Percentiles rank a stretch among this genome's conserved stretches.
phyloP scores from a whole-genome alignment of 2,113 vertebrate species.

The Agelaius phoeniceus region DNA sequence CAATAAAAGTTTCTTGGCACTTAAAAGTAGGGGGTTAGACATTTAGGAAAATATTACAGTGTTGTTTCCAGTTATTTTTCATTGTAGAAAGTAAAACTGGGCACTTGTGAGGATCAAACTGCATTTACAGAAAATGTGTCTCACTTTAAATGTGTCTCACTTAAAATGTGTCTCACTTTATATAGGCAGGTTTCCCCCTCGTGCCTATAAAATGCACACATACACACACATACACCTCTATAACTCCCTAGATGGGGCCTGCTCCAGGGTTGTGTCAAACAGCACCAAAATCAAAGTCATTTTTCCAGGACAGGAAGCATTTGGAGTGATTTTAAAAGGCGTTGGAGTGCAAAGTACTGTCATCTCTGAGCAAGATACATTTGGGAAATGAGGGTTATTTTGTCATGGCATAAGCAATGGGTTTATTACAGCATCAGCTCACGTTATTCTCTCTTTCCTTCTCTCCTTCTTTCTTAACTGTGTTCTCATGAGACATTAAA shows the following conservation, averaged over 20 bases:
- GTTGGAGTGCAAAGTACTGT: background rate
- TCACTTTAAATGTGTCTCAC: background rate
- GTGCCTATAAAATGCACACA: background rate
- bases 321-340: background rate
- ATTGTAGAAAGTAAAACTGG: background rate
- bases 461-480: background rate
- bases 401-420: background rate
- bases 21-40: constrained; percentile 20
- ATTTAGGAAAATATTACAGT: background rate
- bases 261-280: background rate
- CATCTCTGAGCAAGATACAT: background rate
- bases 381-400: constrained; percentile 9
- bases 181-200: background rate
- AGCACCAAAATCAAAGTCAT: background rate
- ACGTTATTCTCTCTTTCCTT: background rate
- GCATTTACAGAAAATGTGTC: background rate
- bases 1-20: constrained; percentile 86
- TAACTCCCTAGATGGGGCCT: background rate
- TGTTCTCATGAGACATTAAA: background rate
- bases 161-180: background rate
- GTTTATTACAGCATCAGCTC: background rate
- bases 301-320: background rate
- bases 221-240: background rate
- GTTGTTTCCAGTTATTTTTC: background rate
- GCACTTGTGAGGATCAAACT: background rate